Conservation (phyloP, 1,140 invertebrate genomes). For the Anastrepha ludens region DNA sequence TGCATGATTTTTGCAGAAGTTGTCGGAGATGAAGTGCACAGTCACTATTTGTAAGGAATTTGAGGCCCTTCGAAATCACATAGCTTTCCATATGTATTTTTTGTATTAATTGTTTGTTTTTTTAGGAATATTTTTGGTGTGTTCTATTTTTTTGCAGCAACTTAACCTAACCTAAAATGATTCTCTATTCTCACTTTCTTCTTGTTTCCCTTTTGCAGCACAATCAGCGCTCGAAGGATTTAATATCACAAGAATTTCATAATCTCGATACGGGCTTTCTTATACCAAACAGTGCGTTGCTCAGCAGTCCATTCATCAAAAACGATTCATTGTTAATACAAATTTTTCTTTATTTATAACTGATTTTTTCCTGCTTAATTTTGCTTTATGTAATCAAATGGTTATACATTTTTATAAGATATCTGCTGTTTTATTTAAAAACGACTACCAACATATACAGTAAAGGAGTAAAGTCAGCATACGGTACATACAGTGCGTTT, state of each 20-base stretch:
- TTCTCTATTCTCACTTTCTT: background rate
- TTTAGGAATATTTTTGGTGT: too few relatives aligned
- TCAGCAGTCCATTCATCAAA: constrained; percentile 67
- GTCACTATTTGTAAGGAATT: too few relatives aligned
- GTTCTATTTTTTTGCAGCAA: too few relatives aligned
- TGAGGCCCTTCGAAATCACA: too few relatives aligned
- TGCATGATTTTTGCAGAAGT: too few relatives aligned
- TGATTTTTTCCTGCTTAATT: background rate
- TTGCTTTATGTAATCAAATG: constrained; percentile 1
- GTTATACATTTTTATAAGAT: background rate
- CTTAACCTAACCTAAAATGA: background rate
- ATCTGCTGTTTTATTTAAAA: background rate
- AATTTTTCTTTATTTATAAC: constrained; percentile 60
- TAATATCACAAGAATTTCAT: constrained; percentile 67
- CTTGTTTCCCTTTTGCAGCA: constrained; percentile 42
- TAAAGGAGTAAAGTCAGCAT: too few relatives aligned
- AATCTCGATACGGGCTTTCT: constrained; percentile 68
- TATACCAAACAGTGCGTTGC: constrained; percentile 70
- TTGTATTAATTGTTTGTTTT: too few relatives aligned
- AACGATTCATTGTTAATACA: constrained; percentile 64
- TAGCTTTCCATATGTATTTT: too few relatives aligned
- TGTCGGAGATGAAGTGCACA: too few relatives aligned
- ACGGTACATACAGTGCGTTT: too few relatives aligned
- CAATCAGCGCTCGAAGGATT: constrained; percentile 63
- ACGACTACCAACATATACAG: background rate